Evolutionary conservation across 2,888 invertebrate species (phyloP).

Genomic region (Agrochola macilenta): DNA sequence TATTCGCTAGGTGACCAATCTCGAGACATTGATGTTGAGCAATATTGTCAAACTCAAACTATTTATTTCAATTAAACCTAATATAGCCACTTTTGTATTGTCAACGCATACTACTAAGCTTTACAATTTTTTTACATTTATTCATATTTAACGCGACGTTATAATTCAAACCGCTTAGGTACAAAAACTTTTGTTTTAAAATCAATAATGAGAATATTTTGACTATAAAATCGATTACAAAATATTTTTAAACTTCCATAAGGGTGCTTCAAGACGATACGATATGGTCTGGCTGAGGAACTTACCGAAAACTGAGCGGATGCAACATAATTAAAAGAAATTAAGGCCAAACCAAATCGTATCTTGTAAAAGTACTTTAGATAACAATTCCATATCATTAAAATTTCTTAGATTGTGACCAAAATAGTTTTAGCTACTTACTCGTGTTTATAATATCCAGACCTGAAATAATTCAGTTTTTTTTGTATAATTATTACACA

Average conservation of each 20-base stretch:
- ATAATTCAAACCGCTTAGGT: neutral
- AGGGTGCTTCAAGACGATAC: conserved; percentile 9
- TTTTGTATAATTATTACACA: conserved; percentile 28
- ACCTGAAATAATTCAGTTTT: conserved; percentile 32
- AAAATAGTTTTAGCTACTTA: conserved; percentile 57
- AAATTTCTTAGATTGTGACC: conserved; percentile 59
- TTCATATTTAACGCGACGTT: neutral
- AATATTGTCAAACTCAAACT: neutral
- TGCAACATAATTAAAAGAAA: neutral
- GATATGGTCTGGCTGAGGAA: neutral
- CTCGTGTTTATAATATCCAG: conserved; percentile 25
- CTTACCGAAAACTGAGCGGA: neutral
- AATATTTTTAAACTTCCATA: conserved; percentile 25
- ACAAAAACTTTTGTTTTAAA: conserved; percentile 8
- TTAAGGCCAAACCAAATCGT: conserved; percentile 17
- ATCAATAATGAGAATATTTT: conserved; percentile 24
- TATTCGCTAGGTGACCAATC: neutral
- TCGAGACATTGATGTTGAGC: neutral
- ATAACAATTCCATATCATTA: conserved; percentile 67
- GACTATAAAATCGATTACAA: conserved; percentile 14
- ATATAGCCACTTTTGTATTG: too few species aligned
- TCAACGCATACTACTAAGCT: conserved; percentile 17
- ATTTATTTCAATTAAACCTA: too few species aligned
- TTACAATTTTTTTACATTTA: neutral
- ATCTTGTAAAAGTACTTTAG: conserved; percentile 14